Conservation (phyloP, 2,888 invertebrate species). For the Homarus gammarus region DNA sequence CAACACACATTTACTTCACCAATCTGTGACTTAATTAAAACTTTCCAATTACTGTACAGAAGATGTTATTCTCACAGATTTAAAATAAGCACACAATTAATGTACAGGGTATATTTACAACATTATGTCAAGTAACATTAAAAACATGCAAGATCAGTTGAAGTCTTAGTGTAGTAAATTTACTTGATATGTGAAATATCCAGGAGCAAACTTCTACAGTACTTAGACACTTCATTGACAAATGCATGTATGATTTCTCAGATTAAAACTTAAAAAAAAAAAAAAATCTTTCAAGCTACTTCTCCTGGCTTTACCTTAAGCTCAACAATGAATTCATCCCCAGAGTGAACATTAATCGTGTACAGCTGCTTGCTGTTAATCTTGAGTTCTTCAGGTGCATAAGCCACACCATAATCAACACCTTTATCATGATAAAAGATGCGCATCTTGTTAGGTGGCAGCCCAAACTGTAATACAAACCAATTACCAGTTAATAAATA, state of each 20-base stretch:
- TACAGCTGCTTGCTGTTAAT: slow-evolving; percentile 93
- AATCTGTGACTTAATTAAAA: too few species aligned
- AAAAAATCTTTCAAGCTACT: background rate
- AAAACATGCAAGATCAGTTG: slow-evolving; percentile 14
- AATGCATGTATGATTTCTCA: slow-evolving; percentile 2
- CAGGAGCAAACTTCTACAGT: background rate
- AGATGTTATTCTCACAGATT: slow-evolving; percentile 5
- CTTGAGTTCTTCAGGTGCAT: slow-evolving; percentile 92
- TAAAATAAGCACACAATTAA: background rate
- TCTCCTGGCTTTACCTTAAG: slow-evolving; percentile 25
- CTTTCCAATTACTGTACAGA: too few species aligned
- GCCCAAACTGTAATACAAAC: slow-evolving; percentile 85
- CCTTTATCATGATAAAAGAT: slow-evolving; percentile 92
- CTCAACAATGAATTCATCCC: slow-evolving; percentile 94
- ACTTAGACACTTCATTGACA: background rate
- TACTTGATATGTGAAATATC: background rate
- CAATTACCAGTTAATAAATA: too few species aligned
- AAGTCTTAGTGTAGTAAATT: background rate
- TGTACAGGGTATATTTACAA: too few species aligned
- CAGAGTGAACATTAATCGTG: slow-evolving; percentile 92
- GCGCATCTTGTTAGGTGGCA: slow-evolving; percentile 91
- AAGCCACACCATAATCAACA: slow-evolving; percentile 79
- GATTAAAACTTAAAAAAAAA: background rate
- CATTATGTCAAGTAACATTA: background rate
- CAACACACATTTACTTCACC: background rate